These are phyloP conservation scores for Enteromius trimaculatus DNA, from an alignment of 2,797 vertebrate species.

Conservation along the genomic window DNA sequence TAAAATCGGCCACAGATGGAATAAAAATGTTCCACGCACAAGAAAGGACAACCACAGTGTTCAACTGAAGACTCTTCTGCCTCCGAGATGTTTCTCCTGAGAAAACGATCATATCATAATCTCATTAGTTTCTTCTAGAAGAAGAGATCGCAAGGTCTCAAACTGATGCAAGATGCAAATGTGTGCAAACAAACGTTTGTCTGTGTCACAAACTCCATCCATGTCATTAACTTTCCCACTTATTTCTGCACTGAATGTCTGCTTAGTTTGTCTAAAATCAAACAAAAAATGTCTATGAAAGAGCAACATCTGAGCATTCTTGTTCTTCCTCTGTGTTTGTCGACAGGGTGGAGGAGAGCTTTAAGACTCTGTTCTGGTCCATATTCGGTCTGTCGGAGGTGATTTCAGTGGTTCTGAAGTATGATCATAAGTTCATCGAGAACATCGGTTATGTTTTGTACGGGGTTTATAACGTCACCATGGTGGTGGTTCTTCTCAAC, in stretches of 20 bases:
- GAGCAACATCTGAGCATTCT: background rate
- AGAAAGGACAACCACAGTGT: background rate
- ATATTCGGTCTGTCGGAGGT: conserved; percentile 98
- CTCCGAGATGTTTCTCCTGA: background rate
- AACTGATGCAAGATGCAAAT: background rate
- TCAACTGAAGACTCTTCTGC: background rate
- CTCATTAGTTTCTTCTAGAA: no score
- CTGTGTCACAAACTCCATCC: background rate
- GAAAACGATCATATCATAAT: background rate
- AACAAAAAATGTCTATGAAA: background rate
- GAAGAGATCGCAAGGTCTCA: background rate
- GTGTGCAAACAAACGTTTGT: background rate
- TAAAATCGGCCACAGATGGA: background rate
- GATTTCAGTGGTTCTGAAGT: conserved; percentile 97
- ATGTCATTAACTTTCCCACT: background rate
- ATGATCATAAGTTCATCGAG: conserved; percentile 98
- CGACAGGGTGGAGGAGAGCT: conserved; percentile 95
- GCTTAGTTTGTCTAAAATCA: background rate
- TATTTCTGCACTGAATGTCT: background rate
- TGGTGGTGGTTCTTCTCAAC: conserved; percentile 98
- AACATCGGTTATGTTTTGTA: conserved; percentile 97
- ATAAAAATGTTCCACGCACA: background rate
- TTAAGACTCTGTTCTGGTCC: conserved; percentile 98
- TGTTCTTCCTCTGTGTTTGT: conserved; percentile 38
- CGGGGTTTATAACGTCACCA: conserved; percentile 96